Evolutionary conservation across 2,888 invertebrate species (phyloP).

Genomic region (Pollenia griseotomentosa): DNA sequence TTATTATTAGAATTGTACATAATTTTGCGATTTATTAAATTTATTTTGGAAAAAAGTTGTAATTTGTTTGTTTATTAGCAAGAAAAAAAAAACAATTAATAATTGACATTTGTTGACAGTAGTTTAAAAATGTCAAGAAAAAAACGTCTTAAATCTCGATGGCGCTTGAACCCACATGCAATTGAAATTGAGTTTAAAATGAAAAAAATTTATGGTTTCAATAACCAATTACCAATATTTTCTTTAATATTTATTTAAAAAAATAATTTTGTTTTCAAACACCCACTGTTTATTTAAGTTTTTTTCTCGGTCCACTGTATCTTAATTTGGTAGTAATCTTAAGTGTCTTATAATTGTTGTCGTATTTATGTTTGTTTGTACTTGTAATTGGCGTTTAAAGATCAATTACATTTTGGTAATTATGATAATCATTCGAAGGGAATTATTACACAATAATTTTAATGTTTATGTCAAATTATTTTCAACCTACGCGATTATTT

Average conservation of each 20-base stretch:
- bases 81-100: slow-evolving; percentile 3
- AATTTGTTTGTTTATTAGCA: too few relatives aligned
- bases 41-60: too few relatives aligned
- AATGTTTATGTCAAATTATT: neutral
- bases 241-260: slow-evolving; percentile 27
- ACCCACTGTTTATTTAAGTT: slow-evolving; percentile 31
- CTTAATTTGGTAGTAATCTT: slow-evolving; percentile 19
- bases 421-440: slow-evolving; percentile 6
- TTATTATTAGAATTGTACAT: too few relatives aligned
- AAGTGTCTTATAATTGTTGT: slow-evolving; percentile 44
- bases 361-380: neutral
- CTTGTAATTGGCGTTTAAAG: slow-evolving; percentile 54
- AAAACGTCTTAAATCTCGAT: neutral
- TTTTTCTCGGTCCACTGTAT: neutral
- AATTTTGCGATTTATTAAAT: too few relatives aligned
- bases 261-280: slow-evolving; percentile 22
- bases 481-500: neutral
- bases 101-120: slow-evolving; percentile 7
- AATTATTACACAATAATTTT: neutral
- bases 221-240: slow-evolving; percentile 16
- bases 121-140: slow-evolving; percentile 34
- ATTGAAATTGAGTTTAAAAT: slow-evolving; percentile 5
- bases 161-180: slow-evolving; percentile 45
- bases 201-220: neutral
- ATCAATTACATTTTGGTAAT: slow-evolving; percentile 46